These are phyloP conservation scores for Dynastes hyllus DNA, from an alignment of 2,888 invertebrate genomes.

Conservation along the genomic window DNA sequence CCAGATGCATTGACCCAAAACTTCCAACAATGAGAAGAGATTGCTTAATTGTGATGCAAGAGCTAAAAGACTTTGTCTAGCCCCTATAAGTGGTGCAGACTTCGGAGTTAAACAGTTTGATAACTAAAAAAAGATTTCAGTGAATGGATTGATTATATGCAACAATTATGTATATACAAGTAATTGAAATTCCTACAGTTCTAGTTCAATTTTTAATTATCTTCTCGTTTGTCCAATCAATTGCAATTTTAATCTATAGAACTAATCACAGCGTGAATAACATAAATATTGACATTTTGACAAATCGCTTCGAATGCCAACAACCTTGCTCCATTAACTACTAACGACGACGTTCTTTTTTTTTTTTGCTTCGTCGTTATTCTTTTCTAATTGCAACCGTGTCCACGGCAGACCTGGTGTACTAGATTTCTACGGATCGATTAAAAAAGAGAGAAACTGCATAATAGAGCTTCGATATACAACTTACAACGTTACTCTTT, in stretches of 20 bases:
- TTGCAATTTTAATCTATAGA: background rate
- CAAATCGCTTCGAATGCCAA: constrained; percentile 30
- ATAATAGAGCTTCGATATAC: constrained; percentile 12
- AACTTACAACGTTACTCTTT: background rate
- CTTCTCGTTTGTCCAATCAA: background rate
- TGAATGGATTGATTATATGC: background rate
- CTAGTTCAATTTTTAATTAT: background rate
- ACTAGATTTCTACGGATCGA: constrained; percentile 35
- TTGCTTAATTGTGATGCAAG: too few relatives aligned
- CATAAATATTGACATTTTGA: constrained; percentile 33
- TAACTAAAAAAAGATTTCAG: background rate
- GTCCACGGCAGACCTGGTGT: constrained; percentile 9
- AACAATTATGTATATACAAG: background rate
- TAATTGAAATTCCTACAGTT: background rate
- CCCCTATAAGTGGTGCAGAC: too few relatives aligned
- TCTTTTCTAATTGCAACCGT: constrained; percentile 33
- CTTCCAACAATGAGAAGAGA: too few relatives aligned
- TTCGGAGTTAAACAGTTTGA: too few relatives aligned
- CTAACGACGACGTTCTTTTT: constrained; percentile 11
- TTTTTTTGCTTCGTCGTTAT: constrained; percentile 19
- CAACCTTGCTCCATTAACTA: constrained; percentile 33
- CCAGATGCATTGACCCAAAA: too few relatives aligned
- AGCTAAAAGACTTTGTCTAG: too few relatives aligned
- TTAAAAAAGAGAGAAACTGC: constrained; percentile 41
- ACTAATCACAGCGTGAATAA: background rate